Evolutionary conservation across 2,797 vertebrate species (phyloP).

Genomic region (Nannoperca australis): DNA sequence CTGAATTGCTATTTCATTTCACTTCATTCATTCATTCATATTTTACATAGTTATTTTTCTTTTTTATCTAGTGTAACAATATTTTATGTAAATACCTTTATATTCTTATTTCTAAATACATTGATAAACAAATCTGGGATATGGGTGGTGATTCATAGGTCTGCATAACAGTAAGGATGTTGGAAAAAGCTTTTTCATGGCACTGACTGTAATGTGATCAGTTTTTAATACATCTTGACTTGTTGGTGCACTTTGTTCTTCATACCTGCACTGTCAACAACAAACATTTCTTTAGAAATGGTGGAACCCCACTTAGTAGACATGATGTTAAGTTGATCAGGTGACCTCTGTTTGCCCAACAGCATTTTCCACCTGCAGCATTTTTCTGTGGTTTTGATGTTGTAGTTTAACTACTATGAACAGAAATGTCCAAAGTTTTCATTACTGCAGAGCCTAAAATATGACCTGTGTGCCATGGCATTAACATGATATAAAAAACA

Average conservation of each 20-base stretch:
- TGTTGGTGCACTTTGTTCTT: neutral
- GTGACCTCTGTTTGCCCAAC: neutral
- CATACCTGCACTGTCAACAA: neutral
- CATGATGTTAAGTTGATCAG: neutral
- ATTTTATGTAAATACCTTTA: neutral
- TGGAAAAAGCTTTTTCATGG: neutral
- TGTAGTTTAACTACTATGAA: neutral
- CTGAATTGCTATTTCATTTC: neutral
- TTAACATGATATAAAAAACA: neutral
- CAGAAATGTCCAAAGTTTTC: neutral
- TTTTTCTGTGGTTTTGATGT: neutral
- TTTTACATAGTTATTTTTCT: neutral
- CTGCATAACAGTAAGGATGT: neutral
- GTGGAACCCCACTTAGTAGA: neutral
- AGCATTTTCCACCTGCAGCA: neutral
- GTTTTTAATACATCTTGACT: neutral
- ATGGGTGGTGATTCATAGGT: neutral
- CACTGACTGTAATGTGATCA: neutral
- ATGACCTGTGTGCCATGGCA: neutral
- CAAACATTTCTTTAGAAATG: neutral
- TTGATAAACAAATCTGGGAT: neutral
- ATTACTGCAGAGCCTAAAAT: neutral
- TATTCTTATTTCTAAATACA: neutral
- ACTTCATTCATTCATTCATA: neutral
- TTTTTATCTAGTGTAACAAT: neutral